Evolutionary conservation across 2,797 vertebrate species (phyloP).

Genomic region (Crenichthys baileyi): DNA sequence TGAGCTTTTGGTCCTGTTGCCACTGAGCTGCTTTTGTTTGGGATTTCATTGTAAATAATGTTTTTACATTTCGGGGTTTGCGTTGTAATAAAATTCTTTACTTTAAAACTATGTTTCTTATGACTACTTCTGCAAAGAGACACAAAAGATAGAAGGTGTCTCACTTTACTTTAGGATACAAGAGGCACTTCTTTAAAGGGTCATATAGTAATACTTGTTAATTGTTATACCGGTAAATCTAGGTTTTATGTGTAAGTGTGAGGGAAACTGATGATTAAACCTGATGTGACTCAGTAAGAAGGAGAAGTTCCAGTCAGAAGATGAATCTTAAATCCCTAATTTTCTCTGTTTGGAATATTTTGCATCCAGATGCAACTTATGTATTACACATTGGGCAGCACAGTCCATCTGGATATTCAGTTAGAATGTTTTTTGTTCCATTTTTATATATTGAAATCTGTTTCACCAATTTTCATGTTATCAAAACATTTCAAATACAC

Average conservation of each 20-base stretch:
- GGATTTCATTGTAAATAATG: slow-evolving; percentile 32
- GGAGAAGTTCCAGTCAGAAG: slow-evolving; percentile 9
- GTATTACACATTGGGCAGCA: slow-evolving; percentile 7
- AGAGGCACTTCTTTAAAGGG: not conserved
- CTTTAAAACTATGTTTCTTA: slow-evolving; percentile 18
- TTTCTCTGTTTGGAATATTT: not conserved
- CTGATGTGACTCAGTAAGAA: slow-evolving; percentile 19
- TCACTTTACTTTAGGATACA: slow-evolving; percentile 50
- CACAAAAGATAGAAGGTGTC: slow-evolving; percentile 4
- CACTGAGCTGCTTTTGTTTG: slow-evolving; percentile 21
- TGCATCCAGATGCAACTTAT: not conserved
- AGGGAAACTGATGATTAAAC: slow-evolving; percentile 32
- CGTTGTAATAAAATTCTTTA: slow-evolving; percentile 37
- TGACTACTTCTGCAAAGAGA: slow-evolving; percentile 20
- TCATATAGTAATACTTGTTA: not conserved
- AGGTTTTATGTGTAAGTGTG: slow-evolving; percentile 4
- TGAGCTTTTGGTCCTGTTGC: slow-evolving; percentile 2
- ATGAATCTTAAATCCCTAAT: slow-evolving; percentile 19
- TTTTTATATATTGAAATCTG: no score
- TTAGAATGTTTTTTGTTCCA: not conserved
- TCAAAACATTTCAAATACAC: no score
- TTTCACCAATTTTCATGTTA: no score
- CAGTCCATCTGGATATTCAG: slow-evolving; percentile 6
- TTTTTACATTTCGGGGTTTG: slow-evolving; percentile 33
- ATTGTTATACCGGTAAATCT: slow-evolving; percentile 1